Conservation (phyloP, 2,888 invertebrate genomes). For the Quadroppia sp. region DNA sequence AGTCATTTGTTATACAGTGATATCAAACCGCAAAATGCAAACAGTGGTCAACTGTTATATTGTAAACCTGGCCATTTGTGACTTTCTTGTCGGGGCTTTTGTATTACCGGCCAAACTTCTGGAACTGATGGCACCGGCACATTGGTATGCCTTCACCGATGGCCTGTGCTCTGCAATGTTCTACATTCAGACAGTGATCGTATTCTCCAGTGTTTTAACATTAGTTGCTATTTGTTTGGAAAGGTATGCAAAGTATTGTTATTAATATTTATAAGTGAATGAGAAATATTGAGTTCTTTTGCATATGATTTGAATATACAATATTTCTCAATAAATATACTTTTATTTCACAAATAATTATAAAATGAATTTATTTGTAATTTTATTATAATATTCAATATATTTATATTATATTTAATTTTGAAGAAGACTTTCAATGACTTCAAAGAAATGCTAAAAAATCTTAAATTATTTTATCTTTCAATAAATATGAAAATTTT, state of each 20-base stretch:
- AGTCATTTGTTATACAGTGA: slow-evolving; percentile 54
- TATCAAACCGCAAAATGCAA: slow-evolving; percentile 54
- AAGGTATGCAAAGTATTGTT: slow-evolving; percentile 51
- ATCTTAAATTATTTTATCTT: too few species aligned
- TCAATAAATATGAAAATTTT: too few species aligned
- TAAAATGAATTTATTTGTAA: too few species aligned
- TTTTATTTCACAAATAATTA: too few species aligned
- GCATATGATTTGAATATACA: too few species aligned
- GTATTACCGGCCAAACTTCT: slow-evolving; percentile 55
- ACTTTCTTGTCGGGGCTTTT: slow-evolving; percentile 54
- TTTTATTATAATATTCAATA: too few species aligned
- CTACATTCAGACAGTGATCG: slow-evolving; percentile 55
- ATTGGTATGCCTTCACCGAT: slow-evolving; percentile 53
- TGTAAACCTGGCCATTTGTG: slow-evolving; percentile 54
- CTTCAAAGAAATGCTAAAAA: too few species aligned
- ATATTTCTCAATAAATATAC: too few species aligned
- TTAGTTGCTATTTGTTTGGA: slow-evolving; percentile 56
- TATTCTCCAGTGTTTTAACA: slow-evolving; percentile 55
- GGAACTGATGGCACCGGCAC: slow-evolving; percentile 54
- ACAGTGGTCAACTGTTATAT: slow-evolving; percentile 56
- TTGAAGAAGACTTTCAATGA: too few species aligned
- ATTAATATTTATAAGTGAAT: background rate
- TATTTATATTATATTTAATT: too few species aligned
- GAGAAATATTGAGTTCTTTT: too few species aligned
- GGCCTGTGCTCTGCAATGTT: slow-evolving; percentile 53